These are phyloP conservation scores for Drosophila hamatofila DNA, from an alignment of 2,888 invertebrate species.

Conservation along the genomic window DNA sequence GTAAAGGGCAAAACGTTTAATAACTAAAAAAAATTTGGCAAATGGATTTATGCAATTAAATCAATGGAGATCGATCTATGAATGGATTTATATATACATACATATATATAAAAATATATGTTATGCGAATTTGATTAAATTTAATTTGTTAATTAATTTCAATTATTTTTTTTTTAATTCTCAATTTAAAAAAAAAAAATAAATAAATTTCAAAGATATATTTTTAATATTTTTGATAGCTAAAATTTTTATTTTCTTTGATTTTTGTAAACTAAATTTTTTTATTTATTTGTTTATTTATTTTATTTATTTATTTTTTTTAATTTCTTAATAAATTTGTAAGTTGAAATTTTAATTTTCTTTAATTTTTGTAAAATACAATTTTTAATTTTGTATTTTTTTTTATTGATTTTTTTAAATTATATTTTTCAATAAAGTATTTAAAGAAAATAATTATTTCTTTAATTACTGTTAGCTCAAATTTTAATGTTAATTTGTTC, in stretches of 20 bases:
- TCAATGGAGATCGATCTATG: neutral
- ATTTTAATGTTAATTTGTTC: no score
- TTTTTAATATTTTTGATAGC: no score
- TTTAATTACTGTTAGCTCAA: no score
- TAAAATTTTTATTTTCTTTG: no score
- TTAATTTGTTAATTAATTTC: no score
- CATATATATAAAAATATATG: neutral
- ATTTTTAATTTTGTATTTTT: neutral
- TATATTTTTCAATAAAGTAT: neutral
- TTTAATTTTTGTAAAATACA: neutral
- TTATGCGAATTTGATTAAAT: no score
- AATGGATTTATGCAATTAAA: neutral
- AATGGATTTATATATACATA: neutral
- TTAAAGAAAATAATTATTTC: no score
- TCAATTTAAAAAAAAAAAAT: no score
- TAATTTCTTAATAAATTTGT: neutral
- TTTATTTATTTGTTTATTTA: no score
- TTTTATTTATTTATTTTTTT: neutral
- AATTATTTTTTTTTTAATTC: no score
- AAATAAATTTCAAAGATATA: no score
- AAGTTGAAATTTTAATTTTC: neutral
- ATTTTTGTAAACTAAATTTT: no score
- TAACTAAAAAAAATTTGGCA: neutral
- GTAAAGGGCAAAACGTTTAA: slow-evolving; percentile 18
- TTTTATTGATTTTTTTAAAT: neutral